These are phyloP conservation scores for Silurus glanis DNA, from an alignment of 2,113 vertebrate species.

Conservation along the genomic window DNA sequence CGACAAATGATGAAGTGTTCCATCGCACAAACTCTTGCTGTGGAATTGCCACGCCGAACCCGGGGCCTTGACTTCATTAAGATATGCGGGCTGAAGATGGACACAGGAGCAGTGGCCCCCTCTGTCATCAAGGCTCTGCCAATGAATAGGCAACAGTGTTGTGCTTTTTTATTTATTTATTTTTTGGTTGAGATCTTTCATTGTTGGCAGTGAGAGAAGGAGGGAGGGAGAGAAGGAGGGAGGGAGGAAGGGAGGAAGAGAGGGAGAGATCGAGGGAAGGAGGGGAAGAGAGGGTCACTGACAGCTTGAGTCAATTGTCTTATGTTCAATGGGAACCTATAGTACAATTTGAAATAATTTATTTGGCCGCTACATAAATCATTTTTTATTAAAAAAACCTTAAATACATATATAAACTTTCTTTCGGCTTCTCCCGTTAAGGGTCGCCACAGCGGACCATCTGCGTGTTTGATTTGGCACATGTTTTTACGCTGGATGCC, in stretches of 20 bases:
- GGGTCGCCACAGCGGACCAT: too few relatives aligned
- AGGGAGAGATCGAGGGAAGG: constrained; percentile 29
- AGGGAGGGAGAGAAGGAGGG: not conserved
- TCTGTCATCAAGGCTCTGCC: constrained; percentile 67
- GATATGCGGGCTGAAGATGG: constrained; percentile 95
- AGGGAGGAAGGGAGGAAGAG: constrained; percentile 37
- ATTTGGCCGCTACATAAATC: constrained; percentile 64
- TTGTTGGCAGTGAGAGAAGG: not conserved
- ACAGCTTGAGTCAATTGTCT: constrained; percentile 59
- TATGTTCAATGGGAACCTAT: constrained; percentile 69
- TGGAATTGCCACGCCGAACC: constrained; percentile 86
- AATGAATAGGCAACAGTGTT: constrained; percentile 70
- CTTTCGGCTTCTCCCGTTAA: too few relatives aligned
- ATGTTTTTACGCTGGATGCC: too few relatives aligned
- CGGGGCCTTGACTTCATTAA: constrained; percentile 97
- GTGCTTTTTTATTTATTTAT: not conserved
- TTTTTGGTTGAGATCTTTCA: constrained; percentile 57
- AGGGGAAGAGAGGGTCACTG: constrained; percentile 54
- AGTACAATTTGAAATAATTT: constrained; percentile 72
- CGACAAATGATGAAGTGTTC: constrained; percentile 99
- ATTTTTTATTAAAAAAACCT: too few relatives aligned
- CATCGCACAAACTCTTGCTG: constrained; percentile 93
- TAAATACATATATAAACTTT: too few relatives aligned
- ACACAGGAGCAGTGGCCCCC: constrained; percentile 79
- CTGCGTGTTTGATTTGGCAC: too few relatives aligned